Evolutionary conservation across 2,113 vertebrate species (phyloP).

Genomic region (Marmota monax): DNA sequence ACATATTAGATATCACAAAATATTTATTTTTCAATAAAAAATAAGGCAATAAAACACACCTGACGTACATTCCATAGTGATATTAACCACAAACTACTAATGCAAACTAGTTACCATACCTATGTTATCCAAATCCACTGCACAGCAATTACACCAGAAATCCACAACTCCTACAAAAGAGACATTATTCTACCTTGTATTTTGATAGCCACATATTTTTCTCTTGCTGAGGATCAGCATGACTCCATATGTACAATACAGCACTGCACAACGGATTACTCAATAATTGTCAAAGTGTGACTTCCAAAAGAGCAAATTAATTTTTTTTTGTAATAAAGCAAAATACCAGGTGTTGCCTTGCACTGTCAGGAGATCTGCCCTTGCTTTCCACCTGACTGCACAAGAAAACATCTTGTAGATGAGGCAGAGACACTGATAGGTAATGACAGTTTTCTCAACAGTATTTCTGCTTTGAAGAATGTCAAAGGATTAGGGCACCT

Average conservation of each 20-base stretch:
- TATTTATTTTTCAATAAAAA: not conserved
- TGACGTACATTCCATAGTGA: not conserved
- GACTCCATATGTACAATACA: not conserved
- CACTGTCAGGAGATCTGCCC: not conserved
- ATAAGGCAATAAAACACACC: not conserved
- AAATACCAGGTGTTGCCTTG: not conserved
- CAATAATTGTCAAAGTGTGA: not conserved
- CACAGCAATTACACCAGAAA: slow-evolving; percentile 62
- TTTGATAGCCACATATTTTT: slow-evolving; percentile 51
- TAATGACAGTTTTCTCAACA: not conserved
- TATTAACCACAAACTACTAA: not conserved
- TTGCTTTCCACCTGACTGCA: not conserved
- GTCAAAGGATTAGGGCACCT: not conserved
- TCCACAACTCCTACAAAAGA: slow-evolving; percentile 56
- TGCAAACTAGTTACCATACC: not conserved
- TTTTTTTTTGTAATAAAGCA: not conserved
- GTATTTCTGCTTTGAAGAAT: not conserved
- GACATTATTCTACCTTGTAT: slow-evolving; percentile 43
- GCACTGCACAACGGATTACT: not conserved
- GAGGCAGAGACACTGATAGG: not conserved
- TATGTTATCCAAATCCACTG: slow-evolving; percentile 24
- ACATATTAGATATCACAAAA: not conserved
- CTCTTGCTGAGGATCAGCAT: slow-evolving; percentile 29
- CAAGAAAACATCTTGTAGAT: not conserved
- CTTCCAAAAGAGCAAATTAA: not conserved